A percentile compares a stretch with the other conserved stretches of the same genome.
phyloP scores from a whole-genome alignment of 2,113 vertebrate genomes.

The Takifugu bimaculatus region DNA sequence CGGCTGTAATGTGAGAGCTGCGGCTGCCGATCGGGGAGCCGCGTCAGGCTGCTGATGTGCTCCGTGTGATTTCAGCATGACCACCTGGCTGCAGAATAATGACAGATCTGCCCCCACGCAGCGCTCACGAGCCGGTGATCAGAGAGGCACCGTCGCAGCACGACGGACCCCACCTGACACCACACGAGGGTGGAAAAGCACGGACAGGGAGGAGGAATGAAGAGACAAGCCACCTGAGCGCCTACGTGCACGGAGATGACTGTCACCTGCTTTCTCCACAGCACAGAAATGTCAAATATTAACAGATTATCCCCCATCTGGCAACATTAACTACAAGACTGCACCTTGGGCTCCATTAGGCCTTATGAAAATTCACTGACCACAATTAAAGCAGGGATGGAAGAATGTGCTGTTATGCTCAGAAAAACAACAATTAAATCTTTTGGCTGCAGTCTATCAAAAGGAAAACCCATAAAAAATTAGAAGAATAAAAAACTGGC shows the following conservation, averaged over 20 bases:
- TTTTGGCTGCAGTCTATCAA: no score
- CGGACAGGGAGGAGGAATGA: slow-evolving; percentile 23
- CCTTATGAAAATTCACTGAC: slow-evolving; percentile 5
- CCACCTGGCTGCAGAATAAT: slow-evolving; percentile 68
- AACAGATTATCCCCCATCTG: slow-evolving; percentile 5
- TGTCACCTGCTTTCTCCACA: slow-evolving; percentile 11
- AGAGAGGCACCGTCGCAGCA: slow-evolving; percentile 42
- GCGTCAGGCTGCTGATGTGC: slow-evolving; percentile 27
- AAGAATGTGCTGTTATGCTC: neutral
- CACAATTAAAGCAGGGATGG: neutral
- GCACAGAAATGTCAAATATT: neutral
- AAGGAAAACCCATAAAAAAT: no score
- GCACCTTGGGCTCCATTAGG: neutral
- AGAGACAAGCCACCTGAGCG: slow-evolving; percentile 10
- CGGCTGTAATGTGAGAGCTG: slow-evolving; percentile 31
- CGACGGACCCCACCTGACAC: slow-evolving; percentile 57
- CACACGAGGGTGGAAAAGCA: slow-evolving; percentile 9
- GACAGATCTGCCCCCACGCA: slow-evolving; percentile 65
- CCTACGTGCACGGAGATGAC: slow-evolving; percentile 5
- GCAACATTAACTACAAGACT: neutral
- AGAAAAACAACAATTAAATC: slow-evolving; percentile 3
- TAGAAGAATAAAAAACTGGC: neutral
- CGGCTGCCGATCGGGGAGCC: slow-evolving; percentile 33
- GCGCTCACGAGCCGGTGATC: slow-evolving; percentile 35
- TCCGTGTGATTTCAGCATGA: slow-evolving; percentile 39